Evolutionary conservation across 2,113 vertebrate genomes (phyloP).

Genomic region (Neogobius melanostomus): DNA sequence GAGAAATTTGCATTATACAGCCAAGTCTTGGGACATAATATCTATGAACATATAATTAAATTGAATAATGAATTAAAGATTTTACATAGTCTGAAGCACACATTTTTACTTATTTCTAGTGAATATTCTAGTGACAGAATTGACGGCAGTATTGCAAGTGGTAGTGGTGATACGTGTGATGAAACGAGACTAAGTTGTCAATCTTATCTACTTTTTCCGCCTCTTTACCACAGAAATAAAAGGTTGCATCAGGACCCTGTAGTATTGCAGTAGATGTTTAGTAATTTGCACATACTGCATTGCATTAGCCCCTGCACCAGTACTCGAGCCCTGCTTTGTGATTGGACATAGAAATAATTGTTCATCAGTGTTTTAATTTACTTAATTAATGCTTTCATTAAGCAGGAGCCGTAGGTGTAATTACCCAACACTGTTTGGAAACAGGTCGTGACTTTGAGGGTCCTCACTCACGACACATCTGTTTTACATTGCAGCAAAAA

Average conservation of each 20-base stretch:
- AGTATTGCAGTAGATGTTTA: background rate
- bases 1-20: no score
- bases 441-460: conserved; percentile 13
- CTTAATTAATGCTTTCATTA: conserved; percentile 45
- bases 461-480: conserved; percentile 1
- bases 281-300: background rate
- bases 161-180: no score
- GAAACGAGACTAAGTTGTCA: background rate
- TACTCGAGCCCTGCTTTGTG: conserved; percentile 2
- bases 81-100: no score
- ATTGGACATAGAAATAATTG: conserved; percentile 34
- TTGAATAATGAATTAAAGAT: no score
- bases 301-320: background rate
- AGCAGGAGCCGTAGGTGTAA: conserved; percentile 18
- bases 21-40: no score
- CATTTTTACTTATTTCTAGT: no score
- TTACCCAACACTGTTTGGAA: conserved; percentile 14
- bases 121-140: no score
- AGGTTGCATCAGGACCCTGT: background rate
- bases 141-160: no score
- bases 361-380: conserved; percentile 36
- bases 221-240: background rate
- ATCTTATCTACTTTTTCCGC: background rate
- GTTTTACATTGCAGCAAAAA: conserved; percentile 2
- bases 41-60: no score